Base-by-base conservation (phyloP, 2,113 vertebrate genomes). In the Leuciscus idus region DNA sequence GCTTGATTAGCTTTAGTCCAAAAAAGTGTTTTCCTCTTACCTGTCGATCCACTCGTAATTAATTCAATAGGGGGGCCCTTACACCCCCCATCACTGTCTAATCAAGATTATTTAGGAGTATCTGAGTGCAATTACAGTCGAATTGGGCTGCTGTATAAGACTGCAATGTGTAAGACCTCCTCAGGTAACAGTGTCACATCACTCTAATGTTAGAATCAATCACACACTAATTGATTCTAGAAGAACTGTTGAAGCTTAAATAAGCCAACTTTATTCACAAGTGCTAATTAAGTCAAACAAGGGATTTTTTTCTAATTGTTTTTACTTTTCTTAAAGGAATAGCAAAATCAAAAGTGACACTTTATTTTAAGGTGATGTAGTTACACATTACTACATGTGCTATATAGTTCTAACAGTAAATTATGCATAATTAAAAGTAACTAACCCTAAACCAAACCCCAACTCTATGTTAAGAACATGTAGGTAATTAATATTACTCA, bases 81-180 rank as follows among this genome's bases (percentile, higher is more conserved):
- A 77, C 82, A 43, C 79, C 83, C 83, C 84, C 85, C 84, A 87
- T 75, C 76, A 85, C 89, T 87, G 78, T 81, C 86, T 91, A 89
- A 92, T 93, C 90, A 86, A 87, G 86, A 84, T 92, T 91, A 93
- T 94, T 93, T 93, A 93, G 89, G 88, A 90, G 89, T 70, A 36
- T 59, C 28, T 43, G 50, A 88, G 89, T 90, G 85, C 76, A 50
- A 89, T 92, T 92, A 89, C 84, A 92, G 88, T 88, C 92, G 87
- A 90, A 81, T 89, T 78, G 26, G 68, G 88, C 75, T 83, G 73
- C 89, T 90, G 90, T 89, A 85, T 87, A 73, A 68, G 48, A 33
- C n/a, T 86, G 73, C 88, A 90, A 90, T 90, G 90, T 89, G 85
- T 87, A 76, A 70, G 50, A 36, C 11, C 68, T 86, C 85, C 70